Evolutionary conservation across 2,113 vertebrate species (phyloP), one percentile per base, ranked within the genome.

Genomic region (Campylomormyrus numenius): DNA sequence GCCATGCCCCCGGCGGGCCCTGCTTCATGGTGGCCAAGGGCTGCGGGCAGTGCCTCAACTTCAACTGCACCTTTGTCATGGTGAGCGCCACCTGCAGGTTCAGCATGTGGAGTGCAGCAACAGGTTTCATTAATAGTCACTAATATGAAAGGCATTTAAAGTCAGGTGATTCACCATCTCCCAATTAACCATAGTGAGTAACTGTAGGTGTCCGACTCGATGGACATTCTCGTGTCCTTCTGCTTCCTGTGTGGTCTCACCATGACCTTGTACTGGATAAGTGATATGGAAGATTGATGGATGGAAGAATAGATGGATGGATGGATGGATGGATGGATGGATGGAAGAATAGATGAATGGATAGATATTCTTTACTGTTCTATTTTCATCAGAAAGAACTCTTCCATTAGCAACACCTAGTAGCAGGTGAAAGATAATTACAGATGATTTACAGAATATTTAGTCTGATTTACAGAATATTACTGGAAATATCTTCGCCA

Each of bases 41-140:
- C 92, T 98, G 97, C 0, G 97, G 98, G 1, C 96, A 95, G 87
- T 97, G 97, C 90, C 96, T 99, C 90, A 97, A 97, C 95, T 96
- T 99, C 91, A 97, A 98, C 96, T 98, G 97, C 84, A 96, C 97
- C 85, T 96, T 98, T 42, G 92, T 98, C 0, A 94, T 95, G 93
- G 98, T 98, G 94, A 94, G 93, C 84, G 46, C 35, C 45, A 48
- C 42, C 42, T 48, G 58, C 39, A 46, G 35, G 84, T 1, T 17
- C 27, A 5, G 17, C 39, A 31, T 45, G 85, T 46, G 42, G 2
- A 7, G 27, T 2, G 35, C 11, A 56, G 83, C 45, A 42, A 5
- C 31, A 17, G 31, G 74, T 80, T 80, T 80, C 35, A 7, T 42
- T 39, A 19, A 80, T 42, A 80, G 35, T 80, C 31, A 80, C 15